These are phyloP conservation scores for Hylaeus volcanicus DNA, from an alignment of 1,140 invertebrate species.

Conservation along the genomic window DNA sequence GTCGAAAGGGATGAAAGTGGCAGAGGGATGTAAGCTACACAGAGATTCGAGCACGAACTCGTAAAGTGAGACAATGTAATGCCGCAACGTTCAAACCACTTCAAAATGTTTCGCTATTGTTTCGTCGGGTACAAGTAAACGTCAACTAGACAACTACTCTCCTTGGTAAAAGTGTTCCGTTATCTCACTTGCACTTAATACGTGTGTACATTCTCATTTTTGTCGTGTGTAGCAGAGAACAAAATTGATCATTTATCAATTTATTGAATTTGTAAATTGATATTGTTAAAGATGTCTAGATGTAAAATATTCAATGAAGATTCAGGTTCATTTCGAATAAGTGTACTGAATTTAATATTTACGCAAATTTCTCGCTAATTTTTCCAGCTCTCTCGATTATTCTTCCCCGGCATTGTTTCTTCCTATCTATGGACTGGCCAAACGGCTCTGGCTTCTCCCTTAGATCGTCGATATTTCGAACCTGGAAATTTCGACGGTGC, in stretches of 20 bases:
- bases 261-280: too few species aligned
- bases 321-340: too few species aligned
- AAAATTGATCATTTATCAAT: too few species aligned
- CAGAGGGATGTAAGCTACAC: conserved; percentile 32
- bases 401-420: neutral
- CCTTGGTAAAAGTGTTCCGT: neutral
- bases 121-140: conserved; percentile 8
- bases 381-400: neutral
- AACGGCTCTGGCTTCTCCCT: neutral
- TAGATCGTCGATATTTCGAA: conserved; percentile 21
- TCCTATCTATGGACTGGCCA: neutral
- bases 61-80: conserved; percentile 64
- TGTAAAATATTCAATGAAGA: too few species aligned
- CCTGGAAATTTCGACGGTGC: conserved; percentile 58
- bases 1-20: conserved; percentile 9
- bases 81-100: conserved; percentile 50
- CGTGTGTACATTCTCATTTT: too few species aligned
- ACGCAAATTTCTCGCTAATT: neutral
- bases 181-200: neutral
- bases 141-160: conserved; percentile 31
- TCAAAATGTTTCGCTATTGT: conserved; percentile 15
- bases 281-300: too few species aligned
- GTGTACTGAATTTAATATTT: too few species aligned
- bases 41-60: conserved; percentile 54
- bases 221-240: too few species aligned